phyloP scores from a whole-genome alignment of 2,113 vertebrate species.

The Arvicanthis niloticus region DNA sequence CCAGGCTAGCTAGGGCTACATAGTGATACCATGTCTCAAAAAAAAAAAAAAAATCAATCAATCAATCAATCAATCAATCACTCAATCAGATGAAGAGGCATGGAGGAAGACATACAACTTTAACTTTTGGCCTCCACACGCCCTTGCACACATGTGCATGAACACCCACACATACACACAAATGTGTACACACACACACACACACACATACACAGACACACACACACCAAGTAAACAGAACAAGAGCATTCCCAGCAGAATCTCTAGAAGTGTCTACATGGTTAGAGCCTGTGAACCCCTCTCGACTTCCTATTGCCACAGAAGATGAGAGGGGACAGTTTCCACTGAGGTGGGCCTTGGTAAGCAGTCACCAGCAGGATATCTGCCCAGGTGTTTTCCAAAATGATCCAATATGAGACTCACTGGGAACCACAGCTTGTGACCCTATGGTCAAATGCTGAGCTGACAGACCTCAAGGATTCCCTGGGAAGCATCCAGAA shows the following conservation, averaged over 20 bases:
- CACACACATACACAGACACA: background rate
- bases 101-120: background rate
- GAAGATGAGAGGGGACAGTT: background rate
- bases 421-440: background rate
- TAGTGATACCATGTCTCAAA: background rate
- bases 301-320: background rate
- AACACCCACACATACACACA: background rate
- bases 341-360: background rate
- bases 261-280: background rate
- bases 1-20: background rate
- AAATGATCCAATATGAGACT: background rate
- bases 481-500: slow-evolving; percentile 5
- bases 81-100: background rate
- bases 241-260: background rate
- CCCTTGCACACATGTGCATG: background rate
- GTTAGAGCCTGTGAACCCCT: background rate
- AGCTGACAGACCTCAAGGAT: background rate
- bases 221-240: background rate
- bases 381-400: background rate
- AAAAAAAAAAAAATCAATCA: background rate
- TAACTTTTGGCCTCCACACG: background rate
- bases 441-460: background rate
- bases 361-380: background rate
- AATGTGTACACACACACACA: background rate
- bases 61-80: background rate